A percentile compares a stretch with the other conserved stretches of the same genome.
Conservation (phyloP, 2,888 invertebrate genomes). For the Mythimna ferrago region DNA sequence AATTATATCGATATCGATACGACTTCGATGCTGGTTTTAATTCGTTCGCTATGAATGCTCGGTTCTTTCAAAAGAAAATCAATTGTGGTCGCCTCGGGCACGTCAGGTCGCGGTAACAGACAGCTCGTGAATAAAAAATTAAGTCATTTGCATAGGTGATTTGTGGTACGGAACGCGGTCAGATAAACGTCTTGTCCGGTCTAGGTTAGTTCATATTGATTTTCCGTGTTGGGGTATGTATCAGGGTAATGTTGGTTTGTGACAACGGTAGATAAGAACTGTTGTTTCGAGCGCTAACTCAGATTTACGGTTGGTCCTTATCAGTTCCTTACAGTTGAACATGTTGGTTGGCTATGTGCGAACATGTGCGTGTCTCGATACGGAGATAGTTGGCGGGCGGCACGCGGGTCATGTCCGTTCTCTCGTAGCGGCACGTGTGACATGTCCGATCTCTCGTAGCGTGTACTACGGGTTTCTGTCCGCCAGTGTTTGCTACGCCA, state of each 20-base stretch:
- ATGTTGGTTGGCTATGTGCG: slow-evolving; percentile 41
- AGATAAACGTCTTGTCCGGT: slow-evolving; percentile 61
- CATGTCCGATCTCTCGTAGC: too few species aligned
- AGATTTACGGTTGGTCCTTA: slow-evolving; percentile 67
- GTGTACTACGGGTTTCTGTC: slow-evolving; percentile 19
- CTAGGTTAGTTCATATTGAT: slow-evolving; percentile 67
- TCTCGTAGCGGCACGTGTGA: slow-evolving; percentile 1
- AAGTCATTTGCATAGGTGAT: slow-evolving; percentile 74
- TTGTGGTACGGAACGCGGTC: slow-evolving; percentile 65
- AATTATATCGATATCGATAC: slow-evolving; percentile 29
- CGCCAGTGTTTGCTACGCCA: slow-evolving; percentile 37
- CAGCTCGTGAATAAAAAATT: slow-evolving; percentile 71
- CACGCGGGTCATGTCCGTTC: slow-evolving; percentile 41
- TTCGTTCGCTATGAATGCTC: background rate
- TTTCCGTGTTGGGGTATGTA: slow-evolving; percentile 55
- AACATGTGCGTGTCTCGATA: slow-evolving; percentile 57
- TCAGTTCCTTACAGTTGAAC: slow-evolving; percentile 61
- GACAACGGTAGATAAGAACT: slow-evolving; percentile 57
- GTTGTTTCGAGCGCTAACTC: slow-evolving; percentile 57
- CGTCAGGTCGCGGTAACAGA: slow-evolving; percentile 34
- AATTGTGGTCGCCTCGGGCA: slow-evolving; percentile 38
- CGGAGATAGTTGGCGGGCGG: slow-evolving; percentile 36
- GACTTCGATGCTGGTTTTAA: background rate
- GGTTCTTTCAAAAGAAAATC: slow-evolving; percentile 40
- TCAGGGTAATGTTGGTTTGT: slow-evolving; percentile 38